Evolutionary conservation across 2,113 vertebrate species (phyloP).

Genomic region (Gadus macrocephalus): DNA sequence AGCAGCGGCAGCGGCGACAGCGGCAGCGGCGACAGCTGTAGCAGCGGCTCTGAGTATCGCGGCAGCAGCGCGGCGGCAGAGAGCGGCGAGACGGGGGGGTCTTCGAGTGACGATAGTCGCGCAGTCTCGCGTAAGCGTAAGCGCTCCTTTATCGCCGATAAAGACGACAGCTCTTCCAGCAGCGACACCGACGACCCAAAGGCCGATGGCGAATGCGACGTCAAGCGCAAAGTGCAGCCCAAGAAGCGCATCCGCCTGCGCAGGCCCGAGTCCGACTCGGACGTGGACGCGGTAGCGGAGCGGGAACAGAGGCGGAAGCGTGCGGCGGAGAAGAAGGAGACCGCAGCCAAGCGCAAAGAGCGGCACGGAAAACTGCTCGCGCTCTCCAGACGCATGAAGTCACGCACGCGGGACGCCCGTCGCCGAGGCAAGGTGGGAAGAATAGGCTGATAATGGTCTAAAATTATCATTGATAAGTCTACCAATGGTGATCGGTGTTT

Average conservation of each 20-base stretch:
- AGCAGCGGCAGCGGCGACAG: slow-evolving; percentile 48
- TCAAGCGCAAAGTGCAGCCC: background rate
- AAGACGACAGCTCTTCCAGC: slow-evolving; percentile 3
- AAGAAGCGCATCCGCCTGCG: slow-evolving; percentile 12
- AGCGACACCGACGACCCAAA: background rate
- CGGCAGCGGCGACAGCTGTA: slow-evolving; percentile 38
- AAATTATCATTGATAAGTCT: background rate
- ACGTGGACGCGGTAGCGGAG: background rate
- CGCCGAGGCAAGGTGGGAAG: background rate
- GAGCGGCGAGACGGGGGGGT: slow-evolving; percentile 60
- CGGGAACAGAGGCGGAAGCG: background rate
- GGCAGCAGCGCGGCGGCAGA: slow-evolving; percentile 49
- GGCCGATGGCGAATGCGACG: background rate
- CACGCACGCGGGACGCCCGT: background rate
- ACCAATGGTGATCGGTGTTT: background rate
- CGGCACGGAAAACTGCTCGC: slow-evolving; percentile 9
- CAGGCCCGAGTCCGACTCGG: slow-evolving; percentile 10
- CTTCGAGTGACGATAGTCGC: slow-evolving; percentile 52
- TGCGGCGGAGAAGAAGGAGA: slow-evolving; percentile 2
- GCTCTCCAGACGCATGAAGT: slow-evolving; percentile 13
- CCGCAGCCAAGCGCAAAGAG: slow-evolving; percentile 13
- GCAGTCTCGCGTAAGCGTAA: background rate
- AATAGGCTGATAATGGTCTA: no score
- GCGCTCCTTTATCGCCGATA: background rate
- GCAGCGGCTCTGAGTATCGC: slow-evolving; percentile 30